Conservation (phyloP, 2,113 vertebrate genomes). For the Tapirus terrestris region DNA sequence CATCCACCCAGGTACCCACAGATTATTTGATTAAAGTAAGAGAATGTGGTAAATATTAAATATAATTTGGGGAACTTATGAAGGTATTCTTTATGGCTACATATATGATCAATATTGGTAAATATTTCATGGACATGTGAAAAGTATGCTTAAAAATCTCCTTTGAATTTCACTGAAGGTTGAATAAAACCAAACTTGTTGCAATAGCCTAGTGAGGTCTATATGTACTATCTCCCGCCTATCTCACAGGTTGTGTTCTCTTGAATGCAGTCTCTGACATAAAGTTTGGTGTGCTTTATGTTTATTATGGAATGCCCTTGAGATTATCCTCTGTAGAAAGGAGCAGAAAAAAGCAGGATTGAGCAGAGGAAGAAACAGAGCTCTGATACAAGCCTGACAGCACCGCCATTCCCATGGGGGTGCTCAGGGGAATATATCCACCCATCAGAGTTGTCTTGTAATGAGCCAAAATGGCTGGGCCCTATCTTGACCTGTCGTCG, state of each 20-base stretch:
- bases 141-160: background rate
- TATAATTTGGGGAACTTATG: background rate
- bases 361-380: background rate
- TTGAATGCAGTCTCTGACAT: background rate
- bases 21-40: background rate
- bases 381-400: background rate
- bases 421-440: background rate
- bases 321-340: background rate
- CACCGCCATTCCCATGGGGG: background rate
- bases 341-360: background rate
- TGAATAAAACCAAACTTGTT: slow-evolving; percentile 1
- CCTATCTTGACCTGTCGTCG: background rate
- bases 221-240: background rate
- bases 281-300: background rate
- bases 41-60: background rate
- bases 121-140: background rate
- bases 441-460: background rate
- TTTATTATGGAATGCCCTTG: background rate
- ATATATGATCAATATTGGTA: background rate
- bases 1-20: background rate
- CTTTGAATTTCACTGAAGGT: background rate
- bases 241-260: background rate
- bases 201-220: background rate
- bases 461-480: background rate
- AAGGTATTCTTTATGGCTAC: background rate